Evolutionary conservation across 2,888 invertebrate species (phyloP).

Genomic region (Eudemis profundana): DNA sequence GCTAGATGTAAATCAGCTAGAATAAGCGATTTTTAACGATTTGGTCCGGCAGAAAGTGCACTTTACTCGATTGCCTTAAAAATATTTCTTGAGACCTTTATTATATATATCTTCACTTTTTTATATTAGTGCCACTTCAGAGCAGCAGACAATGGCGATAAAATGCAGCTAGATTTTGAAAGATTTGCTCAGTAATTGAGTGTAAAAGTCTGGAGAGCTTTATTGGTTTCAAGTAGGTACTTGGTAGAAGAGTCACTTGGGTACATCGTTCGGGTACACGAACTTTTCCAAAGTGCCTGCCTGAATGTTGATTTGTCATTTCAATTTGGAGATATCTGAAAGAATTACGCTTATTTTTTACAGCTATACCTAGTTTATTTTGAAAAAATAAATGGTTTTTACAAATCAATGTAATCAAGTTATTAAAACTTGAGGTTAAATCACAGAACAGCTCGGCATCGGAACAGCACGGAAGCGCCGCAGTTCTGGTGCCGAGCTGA

Average conservation of each 20-base stretch:
- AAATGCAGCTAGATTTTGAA: constrained; percentile 13
- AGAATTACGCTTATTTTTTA: no score
- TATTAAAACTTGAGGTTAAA: no score
- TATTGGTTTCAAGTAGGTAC: neutral
- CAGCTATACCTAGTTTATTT: no score
- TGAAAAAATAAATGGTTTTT: no score
- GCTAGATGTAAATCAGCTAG: constrained; percentile 59
- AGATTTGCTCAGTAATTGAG: neutral
- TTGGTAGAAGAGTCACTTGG: neutral
- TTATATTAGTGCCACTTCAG: constrained; percentile 9
- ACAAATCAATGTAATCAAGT: no score
- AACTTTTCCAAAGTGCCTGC: neutral
- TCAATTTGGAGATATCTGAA: neutral
- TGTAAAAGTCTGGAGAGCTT: neutral
- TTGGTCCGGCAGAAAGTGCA: constrained; percentile 57
- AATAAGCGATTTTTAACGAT: constrained; percentile 58
- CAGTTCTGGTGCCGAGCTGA: no score
- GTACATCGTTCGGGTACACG: no score
- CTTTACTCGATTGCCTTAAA: constrained; percentile 58
- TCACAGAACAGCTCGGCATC: no score
- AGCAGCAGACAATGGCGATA: constrained; percentile 1
- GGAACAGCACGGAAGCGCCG: no score
- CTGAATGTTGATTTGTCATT: neutral
- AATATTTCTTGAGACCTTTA: constrained; percentile 28
- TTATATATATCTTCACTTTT: constrained; percentile 33